Evolutionary conservation across 2,888 invertebrate genomes (phyloP).

Genomic region (Fragum sueziense): DNA sequence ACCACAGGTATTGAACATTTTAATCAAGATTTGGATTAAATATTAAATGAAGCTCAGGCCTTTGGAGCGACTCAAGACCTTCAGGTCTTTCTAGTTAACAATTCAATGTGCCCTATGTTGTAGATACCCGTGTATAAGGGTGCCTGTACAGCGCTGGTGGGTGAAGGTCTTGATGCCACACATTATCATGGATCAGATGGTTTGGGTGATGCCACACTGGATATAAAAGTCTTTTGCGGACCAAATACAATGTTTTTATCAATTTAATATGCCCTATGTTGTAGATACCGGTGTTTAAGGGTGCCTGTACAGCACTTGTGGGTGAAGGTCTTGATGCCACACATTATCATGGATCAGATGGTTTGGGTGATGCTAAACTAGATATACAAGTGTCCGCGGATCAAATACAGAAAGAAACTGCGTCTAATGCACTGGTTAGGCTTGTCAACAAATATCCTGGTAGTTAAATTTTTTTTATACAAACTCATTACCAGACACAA

Average conservation of each 20-base stretch:
- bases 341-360: conserved; percentile 70
- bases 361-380: conserved; percentile 68
- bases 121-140: conserved; percentile 75
- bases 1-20: too few species aligned
- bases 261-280: too few species aligned
- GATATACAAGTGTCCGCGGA: conserved; percentile 63
- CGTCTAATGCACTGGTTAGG: conserved; percentile 67
- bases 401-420: conserved; percentile 68
- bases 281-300: conserved; percentile 74
- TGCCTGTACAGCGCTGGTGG: conserved; percentile 61
- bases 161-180: conserved; percentile 43
- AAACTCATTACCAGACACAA: background rate
- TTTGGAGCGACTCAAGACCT: too few species aligned
- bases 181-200: conserved; percentile 72
- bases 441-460: conserved; percentile 72
- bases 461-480: conserved; percentile 22
- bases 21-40: too few species aligned
- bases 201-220: conserved; percentile 67
- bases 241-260: conserved; percentile 62
- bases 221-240: conserved; percentile 61
- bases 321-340: conserved; percentile 52
- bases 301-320: conserved; percentile 65
- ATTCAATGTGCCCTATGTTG: too few species aligned
- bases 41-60: too few species aligned
- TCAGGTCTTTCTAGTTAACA: too few species aligned